Evolutionary conservation across 2,113 vertebrate genomes (phyloP).

Genomic region (Bettongia penicillata): DNA sequence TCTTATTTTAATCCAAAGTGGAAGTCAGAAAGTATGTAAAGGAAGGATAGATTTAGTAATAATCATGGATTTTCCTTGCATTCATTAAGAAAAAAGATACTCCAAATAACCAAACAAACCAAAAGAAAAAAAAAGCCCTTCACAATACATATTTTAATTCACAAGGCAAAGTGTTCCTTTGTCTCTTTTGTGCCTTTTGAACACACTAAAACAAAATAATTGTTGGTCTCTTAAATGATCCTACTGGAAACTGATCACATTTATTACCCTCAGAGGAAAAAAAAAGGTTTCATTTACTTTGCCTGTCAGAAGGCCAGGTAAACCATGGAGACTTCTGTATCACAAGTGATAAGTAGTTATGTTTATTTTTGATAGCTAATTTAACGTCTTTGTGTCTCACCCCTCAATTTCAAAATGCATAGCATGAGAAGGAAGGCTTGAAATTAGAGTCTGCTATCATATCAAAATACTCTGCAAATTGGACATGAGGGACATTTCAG

Average conservation of each 20-base stretch:
- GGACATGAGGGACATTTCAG: conserved; percentile 75
- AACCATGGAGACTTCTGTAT: background rate
- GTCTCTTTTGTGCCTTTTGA: background rate
- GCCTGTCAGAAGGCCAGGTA: background rate
- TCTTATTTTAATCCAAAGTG: background rate
- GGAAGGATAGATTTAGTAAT: background rate
- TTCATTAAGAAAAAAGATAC: background rate
- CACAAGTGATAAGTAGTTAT: conserved; percentile 22
- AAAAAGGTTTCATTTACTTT: background rate
- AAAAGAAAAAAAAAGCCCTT: conserved; percentile 4
- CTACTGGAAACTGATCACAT: background rate
- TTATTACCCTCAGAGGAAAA: background rate
- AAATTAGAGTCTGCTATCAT: conserved; percentile 73
- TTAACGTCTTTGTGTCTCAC: conserved; percentile 39
- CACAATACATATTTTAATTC: background rate
- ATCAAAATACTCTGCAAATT: conserved; percentile 73
- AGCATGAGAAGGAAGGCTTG: conserved; percentile 60
- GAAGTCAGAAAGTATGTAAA: background rate
- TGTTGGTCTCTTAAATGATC: background rate
- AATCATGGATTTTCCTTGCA: background rate
- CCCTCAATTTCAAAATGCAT: conserved; percentile 69
- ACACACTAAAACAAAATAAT: background rate
- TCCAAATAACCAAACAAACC: background rate
- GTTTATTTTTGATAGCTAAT: conserved; percentile 49
- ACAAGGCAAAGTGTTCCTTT: conserved; percentile 9